Evolutionary conservation across 1,140 invertebrate species (phyloP).

Genomic region (Mamestra configurata): DNA sequence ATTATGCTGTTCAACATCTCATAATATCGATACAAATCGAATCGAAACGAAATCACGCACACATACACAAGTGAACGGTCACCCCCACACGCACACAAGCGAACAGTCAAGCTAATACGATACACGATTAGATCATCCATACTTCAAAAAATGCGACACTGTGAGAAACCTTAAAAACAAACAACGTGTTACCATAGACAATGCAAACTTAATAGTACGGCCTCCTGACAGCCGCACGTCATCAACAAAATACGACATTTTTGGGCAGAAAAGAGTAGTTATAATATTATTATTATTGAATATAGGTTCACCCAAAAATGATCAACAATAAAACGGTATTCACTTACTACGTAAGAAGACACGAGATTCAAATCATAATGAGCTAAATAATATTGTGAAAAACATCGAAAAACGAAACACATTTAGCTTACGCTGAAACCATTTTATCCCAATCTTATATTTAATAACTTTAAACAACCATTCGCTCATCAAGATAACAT

Average conservation of each 20-base stretch:
- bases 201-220: conserved; percentile 74
- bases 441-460: not conserved
- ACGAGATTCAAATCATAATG: conserved; percentile 60
- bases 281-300: conserved; percentile 8
- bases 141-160: conserved; percentile 67
- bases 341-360: conserved; percentile 21
- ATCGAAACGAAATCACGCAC: conserved; percentile 59
- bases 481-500: conserved; percentile 16
- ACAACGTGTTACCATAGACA: conserved; percentile 72
- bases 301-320: conserved; percentile 7
- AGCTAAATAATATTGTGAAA: conserved; percentile 29
- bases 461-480: conserved; percentile 8
- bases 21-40: conserved; percentile 65
- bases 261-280: conserved; percentile 11
- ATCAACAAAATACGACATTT: conserved; percentile 23
- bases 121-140: conserved; percentile 64
- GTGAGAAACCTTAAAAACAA: conserved; percentile 69
- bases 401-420: conserved; percentile 1
- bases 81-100: conserved; percentile 53
- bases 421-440: conserved; percentile 38
- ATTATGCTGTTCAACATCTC: not conserved
- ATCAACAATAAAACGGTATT: conserved; percentile 25
- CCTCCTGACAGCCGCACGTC: conserved; percentile 11
- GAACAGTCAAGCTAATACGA: conserved; percentile 63
- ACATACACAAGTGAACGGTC: conserved; percentile 43